Conservation (phyloP, 1,140 invertebrate species). For the Micrasema longulum region DNA sequence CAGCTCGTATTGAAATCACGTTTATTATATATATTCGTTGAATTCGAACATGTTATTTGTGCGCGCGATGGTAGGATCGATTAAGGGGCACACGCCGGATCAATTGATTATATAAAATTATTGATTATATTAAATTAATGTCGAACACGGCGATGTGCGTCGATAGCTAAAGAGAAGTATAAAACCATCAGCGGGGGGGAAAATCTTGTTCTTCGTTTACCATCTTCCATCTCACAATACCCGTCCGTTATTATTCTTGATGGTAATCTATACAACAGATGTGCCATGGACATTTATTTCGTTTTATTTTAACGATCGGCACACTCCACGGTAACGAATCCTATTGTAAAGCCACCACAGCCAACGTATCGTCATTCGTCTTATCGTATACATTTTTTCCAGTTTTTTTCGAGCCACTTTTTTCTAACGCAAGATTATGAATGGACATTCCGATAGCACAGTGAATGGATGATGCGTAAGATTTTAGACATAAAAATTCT, state of each 20-base stretch:
- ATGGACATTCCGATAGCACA: conserved; percentile 20
- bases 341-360: neutral
- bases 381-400: neutral
- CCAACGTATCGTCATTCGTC: no score
- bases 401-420: conserved; percentile 32
- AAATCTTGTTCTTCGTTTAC: conserved; percentile 33
- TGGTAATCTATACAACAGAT: conserved; percentile 54
- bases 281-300: conserved; percentile 34
- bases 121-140: conserved; percentile 54
- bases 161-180: conserved; percentile 50
- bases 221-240: conserved; percentile 4
- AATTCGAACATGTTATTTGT: no score
- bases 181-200: conserved; percentile 46
- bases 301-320: conserved; percentile 24
- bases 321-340: conserved; percentile 27
- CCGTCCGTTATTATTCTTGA: conserved; percentile 37
- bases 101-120: conserved; percentile 54
- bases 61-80: conserved; percentile 30
- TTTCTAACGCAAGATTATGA: conserved; percentile 25
- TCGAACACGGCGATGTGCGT: conserved; percentile 52
- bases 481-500: conserved; percentile 1
- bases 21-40: no score
- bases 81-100: conserved; percentile 51
- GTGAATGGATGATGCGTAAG: conserved; percentile 35
- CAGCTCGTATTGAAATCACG: no score